A percentile compares a stretch with the other conserved stretches of the same genome.
Conservation (phyloP, 2,797 vertebrate species). For the Phalanger gymnotis region DNA sequence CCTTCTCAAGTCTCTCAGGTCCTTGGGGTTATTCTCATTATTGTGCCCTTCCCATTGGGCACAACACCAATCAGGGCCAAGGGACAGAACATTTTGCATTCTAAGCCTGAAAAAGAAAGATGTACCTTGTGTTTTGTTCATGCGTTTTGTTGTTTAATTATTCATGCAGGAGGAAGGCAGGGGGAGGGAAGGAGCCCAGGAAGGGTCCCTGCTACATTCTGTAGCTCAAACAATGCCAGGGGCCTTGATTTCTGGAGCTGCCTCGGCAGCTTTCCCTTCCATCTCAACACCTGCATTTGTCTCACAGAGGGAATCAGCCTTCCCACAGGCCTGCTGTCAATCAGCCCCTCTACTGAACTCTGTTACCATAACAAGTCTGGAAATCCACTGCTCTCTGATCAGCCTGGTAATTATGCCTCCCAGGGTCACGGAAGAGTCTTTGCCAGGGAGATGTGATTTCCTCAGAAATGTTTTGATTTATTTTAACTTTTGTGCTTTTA, state of each 20-base stretch:
- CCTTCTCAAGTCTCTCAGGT: not conserved
- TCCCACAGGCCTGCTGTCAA: not conserved
- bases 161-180: not conserved
- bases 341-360: not conserved
- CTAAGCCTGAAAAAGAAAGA: constrained; percentile 33
- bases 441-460: not conserved
- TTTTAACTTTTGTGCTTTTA: not conserved
- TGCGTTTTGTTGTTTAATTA: constrained; percentile 63
- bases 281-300: constrained; percentile 21
- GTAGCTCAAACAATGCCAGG: not conserved
- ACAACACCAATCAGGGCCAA: not conserved
- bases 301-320: not conserved
- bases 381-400: not conserved
- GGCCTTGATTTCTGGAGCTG: constrained; percentile 41
- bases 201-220: not conserved
- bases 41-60: not conserved
- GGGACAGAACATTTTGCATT: constrained; percentile 33
- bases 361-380: not conserved
- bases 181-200: not conserved
- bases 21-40: not conserved
- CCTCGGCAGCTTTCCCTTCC: not conserved
- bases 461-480: constrained; percentile 34
- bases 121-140: not conserved
- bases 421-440: not conserved
- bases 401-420: constrained; percentile 39